Evolutionary conservation across 2,797 vertebrate genomes (phyloP).

Genomic region (Platyrinchus mystaceus): DNA sequence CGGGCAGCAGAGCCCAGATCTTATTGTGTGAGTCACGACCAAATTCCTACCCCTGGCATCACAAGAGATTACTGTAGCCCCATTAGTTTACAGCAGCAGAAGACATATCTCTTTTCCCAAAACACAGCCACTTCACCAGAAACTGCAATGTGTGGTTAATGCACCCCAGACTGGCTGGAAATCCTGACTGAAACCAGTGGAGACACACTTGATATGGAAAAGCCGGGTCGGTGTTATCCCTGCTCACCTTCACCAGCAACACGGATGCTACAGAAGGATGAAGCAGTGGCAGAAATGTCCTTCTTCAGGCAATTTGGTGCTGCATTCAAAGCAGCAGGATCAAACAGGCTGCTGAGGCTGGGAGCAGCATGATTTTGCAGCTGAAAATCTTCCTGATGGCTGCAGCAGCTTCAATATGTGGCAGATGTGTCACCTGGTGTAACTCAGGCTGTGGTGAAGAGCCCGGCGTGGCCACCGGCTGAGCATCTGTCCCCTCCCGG

Average conservation of each 20-base stretch:
- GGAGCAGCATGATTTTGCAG: neutral
- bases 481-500: neutral
- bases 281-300: neutral
- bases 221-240: neutral
- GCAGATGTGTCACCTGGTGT: neutral
- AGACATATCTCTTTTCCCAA: neutral
- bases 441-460: neutral
- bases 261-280: neutral
- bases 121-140: neutral
- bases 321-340: neutral
- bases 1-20: neutral
- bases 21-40: rapidly evolving
- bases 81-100: neutral
- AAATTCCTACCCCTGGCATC: neutral
- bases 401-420: neutral
- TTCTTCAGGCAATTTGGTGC: neutral
- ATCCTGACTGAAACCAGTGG: neutral
- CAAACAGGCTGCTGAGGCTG: neutral
- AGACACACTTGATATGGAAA: rapidly evolving
- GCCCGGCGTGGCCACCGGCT: neutral
- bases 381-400: neutral
- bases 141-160: neutral
- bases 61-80: neutral
- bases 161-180: neutral
- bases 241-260: neutral